Evolutionary conservation across 2,888 invertebrate genomes (phyloP), one percentile per base, ranked within the genome.

Genomic region (Apotomis capreana): DNA sequence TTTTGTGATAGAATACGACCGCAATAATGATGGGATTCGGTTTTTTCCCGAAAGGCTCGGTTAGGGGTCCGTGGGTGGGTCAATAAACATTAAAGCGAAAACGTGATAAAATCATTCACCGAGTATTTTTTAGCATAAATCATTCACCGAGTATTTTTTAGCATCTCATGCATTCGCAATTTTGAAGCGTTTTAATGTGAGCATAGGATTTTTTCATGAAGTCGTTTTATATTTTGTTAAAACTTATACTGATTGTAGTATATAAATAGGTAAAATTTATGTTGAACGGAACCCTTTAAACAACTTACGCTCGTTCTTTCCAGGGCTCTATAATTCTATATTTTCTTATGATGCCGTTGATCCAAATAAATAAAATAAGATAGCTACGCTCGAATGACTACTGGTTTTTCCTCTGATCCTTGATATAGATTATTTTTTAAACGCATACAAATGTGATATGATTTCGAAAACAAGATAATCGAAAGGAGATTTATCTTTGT

Each of bases 1-100:
- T 46, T 58, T 40, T 64, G 49, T 77, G 77, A 78, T 79, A 76
- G 78, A 77, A 77, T 77, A 76, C 78, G 74, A 79, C 77, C 78
- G 54, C 77, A 77, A 70, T 74, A 73, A 76, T 78, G 69, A 76
- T 57, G 37, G 74, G 12, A 60, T 59, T 63, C 57, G 26, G 37
- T 67, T 71, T 67, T 62, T 68, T 36, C 62, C 10, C 46, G 15
- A 3, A n/a, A 40, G 57, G 36, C 8, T 36, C 8, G 4, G 55
- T 36, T 68, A 68, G 52, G 68, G 68, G 49, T 68, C 68, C 62
- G 57, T 58, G 46, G 57, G 12, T 8, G n/a, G n/a, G n/a, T n/a
- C 26, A 26, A 26, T 26, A 26, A 26, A 0, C 26, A 26, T 26
- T 26, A 2, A 26, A 26, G 2, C 26, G 26, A 26, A 26, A 26